Base-by-base conservation (phyloP, 2,797 vertebrate genomes). In the Thalassophryne amazonica region DNA sequence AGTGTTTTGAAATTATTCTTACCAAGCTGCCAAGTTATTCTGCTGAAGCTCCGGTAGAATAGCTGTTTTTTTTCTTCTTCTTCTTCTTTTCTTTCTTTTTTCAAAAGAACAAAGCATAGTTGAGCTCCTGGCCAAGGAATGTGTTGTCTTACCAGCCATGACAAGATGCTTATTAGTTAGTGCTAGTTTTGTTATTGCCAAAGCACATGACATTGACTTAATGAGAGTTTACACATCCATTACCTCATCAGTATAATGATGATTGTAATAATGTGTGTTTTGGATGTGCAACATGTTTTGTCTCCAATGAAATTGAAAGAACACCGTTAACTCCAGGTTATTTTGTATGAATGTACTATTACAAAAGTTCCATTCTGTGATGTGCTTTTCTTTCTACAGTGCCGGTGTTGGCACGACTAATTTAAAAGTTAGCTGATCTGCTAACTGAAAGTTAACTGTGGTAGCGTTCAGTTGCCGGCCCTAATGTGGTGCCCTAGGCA, bases 221-320 rank as follows among this genome's bases (percentile, higher is more conserved):
- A n/a, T n/a, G 40, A 12, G 57, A 53, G 57, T 69, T 64, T 73
- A 43, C 59, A 40, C 14, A 47, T 35, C 62, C 28, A 71, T 73
- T 68, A 72, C 60, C 23, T 30, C 42, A 43, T 56, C 74, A 57
- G 39, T 31, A 7, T 37, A 34, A 68, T 59, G 58, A 57, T 57
- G 23, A 55, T 76, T 53, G 78, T 76, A 45, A 61, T 73, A 72
- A 78, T 74, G 52, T 43, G 76, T 79, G 64, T 55, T 61, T 63
- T 55, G 52, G 45, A 59, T 57, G 30, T 70, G 46, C 62, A 58
- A 64, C 35, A 69, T 61, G 59, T 37, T 33, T 43, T 31, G 15
- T 61, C 49, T 54, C 23, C 22, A 13, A 1, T 15, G 15, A 62
- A 39, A 14, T 50, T 51, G 24, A 15, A 31, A 41, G 51, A 55